These are phyloP conservation scores for Cranoglanis bouderius DNA, from an alignment of 2,113 vertebrate genomes.

Conservation along the genomic window DNA sequence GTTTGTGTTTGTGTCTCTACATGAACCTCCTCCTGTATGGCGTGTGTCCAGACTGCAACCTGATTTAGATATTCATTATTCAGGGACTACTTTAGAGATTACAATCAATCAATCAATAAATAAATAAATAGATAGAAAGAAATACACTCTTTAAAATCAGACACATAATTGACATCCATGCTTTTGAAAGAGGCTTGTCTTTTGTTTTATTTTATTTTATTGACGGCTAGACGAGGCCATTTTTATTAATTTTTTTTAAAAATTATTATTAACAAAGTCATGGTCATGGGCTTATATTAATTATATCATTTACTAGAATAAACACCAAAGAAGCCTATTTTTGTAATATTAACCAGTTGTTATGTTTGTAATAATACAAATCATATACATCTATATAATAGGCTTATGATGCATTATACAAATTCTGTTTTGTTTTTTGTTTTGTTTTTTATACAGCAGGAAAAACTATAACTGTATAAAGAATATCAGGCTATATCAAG, in stretches of 20 bases:
- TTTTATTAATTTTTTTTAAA: rapidly evolving
- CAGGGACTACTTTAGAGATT: constrained; percentile 47
- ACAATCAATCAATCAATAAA: constrained; percentile 3
- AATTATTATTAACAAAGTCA: not conserved
- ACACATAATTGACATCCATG: not conserved
- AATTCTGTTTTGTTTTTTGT: not conserved
- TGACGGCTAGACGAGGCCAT: not conserved
- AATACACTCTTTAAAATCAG: not conserved
- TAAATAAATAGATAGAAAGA: not conserved
- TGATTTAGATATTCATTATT: constrained; percentile 69
- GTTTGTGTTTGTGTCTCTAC: constrained; percentile 28
- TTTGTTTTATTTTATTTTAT: not conserved
- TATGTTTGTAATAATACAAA: not conserved
- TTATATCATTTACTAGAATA: not conserved
- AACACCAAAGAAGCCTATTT: no score
- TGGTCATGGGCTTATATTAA: not conserved
- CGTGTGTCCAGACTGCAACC: constrained; percentile 60
- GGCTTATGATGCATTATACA: no score
- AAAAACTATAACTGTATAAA: not conserved
- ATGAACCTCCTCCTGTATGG: constrained; percentile 32
- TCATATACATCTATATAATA: not conserved
- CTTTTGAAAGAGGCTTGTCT: not conserved
- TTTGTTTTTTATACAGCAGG: not conserved
- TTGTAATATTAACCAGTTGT: no score
- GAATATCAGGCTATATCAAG: not conserved